These are phyloP conservation scores for Lampris incognitus DNA, from an alignment of 2,113 vertebrate species.

Conservation along the genomic window DNA sequence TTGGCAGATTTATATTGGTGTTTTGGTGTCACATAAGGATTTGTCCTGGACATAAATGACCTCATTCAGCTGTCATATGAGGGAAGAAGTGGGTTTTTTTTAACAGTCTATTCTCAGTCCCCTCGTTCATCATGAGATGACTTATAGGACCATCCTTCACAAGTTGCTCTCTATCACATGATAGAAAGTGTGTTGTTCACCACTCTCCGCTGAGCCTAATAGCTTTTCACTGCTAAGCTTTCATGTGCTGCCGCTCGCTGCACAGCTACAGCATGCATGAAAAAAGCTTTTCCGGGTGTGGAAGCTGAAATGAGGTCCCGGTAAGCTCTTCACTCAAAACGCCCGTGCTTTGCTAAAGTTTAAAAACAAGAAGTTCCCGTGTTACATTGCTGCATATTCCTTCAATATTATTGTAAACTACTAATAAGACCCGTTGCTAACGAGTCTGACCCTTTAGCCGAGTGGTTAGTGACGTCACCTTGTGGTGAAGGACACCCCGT, in stretches of 20 bases:
- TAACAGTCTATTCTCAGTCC: constrained; percentile 43
- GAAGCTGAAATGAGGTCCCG: too few relatives aligned
- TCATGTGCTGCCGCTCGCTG: neutral
- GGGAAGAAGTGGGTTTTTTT: constrained; percentile 14
- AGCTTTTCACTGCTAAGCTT: neutral
- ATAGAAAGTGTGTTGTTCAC: constrained; percentile 16
- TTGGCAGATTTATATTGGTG: neutral
- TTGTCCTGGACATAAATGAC: constrained; percentile 9
- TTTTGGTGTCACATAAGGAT: constrained; percentile 34
- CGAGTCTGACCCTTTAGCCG: too few relatives aligned
- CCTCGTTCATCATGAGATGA: constrained; percentile 46
- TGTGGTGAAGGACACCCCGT: too few relatives aligned
- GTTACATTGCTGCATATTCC: too few relatives aligned
- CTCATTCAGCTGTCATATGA: constrained; percentile 41
- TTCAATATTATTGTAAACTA: too few relatives aligned
- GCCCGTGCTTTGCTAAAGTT: too few relatives aligned
- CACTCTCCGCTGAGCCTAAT: constrained; percentile 18
- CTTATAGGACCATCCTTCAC: neutral
- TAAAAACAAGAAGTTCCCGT: too few relatives aligned
- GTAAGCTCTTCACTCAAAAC: too few relatives aligned
- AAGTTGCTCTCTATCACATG: constrained; percentile 49
- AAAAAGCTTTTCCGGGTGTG: too few relatives aligned
- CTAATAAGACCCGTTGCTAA: too few relatives aligned
- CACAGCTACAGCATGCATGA: too few relatives aligned
- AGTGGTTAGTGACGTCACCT: too few relatives aligned